Evolutionary conservation across 53 echinoderm and acorn worm genomes (phyloP).

Genomic region (Arbacia lixula): DNA sequence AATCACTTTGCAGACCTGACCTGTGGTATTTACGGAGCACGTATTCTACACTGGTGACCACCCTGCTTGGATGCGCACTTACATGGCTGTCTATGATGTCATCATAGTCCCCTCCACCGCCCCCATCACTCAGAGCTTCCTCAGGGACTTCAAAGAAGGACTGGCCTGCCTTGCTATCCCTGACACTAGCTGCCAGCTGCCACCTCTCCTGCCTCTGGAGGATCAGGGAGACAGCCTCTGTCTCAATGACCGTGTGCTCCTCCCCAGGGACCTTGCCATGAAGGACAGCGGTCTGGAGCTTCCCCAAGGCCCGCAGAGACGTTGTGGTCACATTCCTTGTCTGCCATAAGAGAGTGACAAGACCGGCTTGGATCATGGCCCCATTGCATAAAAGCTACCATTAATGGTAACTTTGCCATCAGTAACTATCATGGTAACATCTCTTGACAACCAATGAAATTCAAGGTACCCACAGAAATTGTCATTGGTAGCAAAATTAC

Average conservation of each 20-base stretch:
- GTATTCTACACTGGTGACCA: no score
- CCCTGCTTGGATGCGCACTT: no score
- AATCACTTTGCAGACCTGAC: no score
- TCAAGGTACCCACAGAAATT: no score
- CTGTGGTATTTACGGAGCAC: no score
- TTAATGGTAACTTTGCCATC: no score
- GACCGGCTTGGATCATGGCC: no score
- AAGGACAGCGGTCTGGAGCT: constrained; percentile 74
- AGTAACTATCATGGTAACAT: no score
- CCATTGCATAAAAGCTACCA: no score
- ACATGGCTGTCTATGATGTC: constrained; percentile 85
- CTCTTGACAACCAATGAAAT: no score
- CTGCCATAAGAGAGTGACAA: constrained; percentile 32
- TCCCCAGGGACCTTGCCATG: constrained; percentile 89
- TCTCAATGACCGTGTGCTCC: constrained; percentile 60
- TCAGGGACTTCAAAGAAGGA: constrained; percentile 65
- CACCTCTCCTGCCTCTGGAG: constrained; percentile 80
- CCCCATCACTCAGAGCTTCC: not conserved
- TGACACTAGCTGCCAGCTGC: constrained; percentile 63
- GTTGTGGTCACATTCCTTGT: constrained; percentile 77
- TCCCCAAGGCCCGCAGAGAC: constrained; percentile 67
- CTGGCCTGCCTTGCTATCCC: constrained; percentile 42
- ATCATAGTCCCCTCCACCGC: constrained; percentile 47
- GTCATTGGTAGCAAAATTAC: no score
- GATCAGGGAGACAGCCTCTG: constrained; percentile 67